Base-by-base conservation (phyloP, 2,113 vertebrate species). In the Pterocles orientalis region DNA sequence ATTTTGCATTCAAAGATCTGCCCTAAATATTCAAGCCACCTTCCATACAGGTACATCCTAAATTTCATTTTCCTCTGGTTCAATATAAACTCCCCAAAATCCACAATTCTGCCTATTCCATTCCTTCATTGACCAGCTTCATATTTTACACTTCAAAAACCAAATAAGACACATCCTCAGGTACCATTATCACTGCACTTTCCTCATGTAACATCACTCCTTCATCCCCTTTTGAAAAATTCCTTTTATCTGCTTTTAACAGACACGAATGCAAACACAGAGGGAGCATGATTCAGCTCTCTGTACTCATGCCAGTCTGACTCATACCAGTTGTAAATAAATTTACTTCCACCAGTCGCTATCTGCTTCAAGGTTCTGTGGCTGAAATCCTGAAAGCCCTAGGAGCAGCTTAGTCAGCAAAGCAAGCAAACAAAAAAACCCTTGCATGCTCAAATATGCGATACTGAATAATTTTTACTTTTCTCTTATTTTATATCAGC, bases 371-470 rank as follows among this genome's bases (percentile, higher is more conserved):
- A 34, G 50, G n/a, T 84, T 79, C 50, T 0, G 0, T n/a, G 28
- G 77, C 69, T 89, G 69, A 75, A 95, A 75, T 79, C 64, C 53
- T 82, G 72, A 85, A 96, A 94, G 69, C 45, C 64, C 18, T 39
- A 18, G 19, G 60, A 93, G 54, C 6, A 86, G 65, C 88, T 92
- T 95, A 62, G 7, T 84, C 90, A 93, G 68, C 72, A 95, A 78
- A 86, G 54, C 20, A 78, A 94, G 54, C 26, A 64, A 82, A 73
- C 20, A 69, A 47, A 72, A 39, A 65, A 14, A 2, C 25, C 64
- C 41, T 71, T 57, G 47, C 41, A 19, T 23, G 25, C 34, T 84
- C 57, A 70, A 15, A 80, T 87, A 70, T 18, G 26, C 39, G n/a
- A 9, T 1, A 6, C 18, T 83, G 51, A 64, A 39, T 26, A 25